A percentile compares a stretch with the other conserved stretches of the same genome.
Evolutionary conservation across 2,797 vertebrate species (phyloP).

Genomic region (Nasua narica): DNA sequence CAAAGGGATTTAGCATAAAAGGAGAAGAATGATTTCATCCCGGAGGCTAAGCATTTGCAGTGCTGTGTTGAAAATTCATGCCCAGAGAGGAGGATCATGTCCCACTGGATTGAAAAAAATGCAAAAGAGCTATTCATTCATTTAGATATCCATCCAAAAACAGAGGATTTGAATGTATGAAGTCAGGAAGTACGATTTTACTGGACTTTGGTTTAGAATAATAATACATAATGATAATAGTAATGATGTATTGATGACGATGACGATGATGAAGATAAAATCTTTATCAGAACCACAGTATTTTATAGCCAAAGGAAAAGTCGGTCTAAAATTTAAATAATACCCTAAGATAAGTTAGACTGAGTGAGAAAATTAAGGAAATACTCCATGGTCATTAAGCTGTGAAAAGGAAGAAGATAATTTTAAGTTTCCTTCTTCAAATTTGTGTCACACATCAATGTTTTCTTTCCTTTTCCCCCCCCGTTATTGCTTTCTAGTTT

Average conservation of each 20-base stretch:
- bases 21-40: background rate
- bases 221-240: background rate
- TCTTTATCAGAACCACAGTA: background rate
- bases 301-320: background rate
- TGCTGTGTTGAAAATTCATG: background rate
- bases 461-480: background rate
- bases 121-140: background rate
- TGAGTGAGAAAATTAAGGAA: background rate
- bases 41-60: fast-evolving
- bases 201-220: background rate
- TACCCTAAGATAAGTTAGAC: background rate
- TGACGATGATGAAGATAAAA: background rate
- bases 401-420: background rate
- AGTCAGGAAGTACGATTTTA: background rate
- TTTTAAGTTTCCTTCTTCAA: background rate
- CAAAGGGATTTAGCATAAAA: background rate
- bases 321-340: background rate
- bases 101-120: background rate
- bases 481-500: too few species aligned
- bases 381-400: background rate
- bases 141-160: background rate
- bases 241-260: background rate
- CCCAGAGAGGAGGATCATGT: background rate
- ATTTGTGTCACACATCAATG: background rate
- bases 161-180: background rate